A percentile compares a stretch with the other conserved stretches of the same genome.
These are phyloP conservation scores for Ichneumon xanthorius DNA, from an alignment of 2,888 invertebrate species.

Conservation along the genomic window DNA sequence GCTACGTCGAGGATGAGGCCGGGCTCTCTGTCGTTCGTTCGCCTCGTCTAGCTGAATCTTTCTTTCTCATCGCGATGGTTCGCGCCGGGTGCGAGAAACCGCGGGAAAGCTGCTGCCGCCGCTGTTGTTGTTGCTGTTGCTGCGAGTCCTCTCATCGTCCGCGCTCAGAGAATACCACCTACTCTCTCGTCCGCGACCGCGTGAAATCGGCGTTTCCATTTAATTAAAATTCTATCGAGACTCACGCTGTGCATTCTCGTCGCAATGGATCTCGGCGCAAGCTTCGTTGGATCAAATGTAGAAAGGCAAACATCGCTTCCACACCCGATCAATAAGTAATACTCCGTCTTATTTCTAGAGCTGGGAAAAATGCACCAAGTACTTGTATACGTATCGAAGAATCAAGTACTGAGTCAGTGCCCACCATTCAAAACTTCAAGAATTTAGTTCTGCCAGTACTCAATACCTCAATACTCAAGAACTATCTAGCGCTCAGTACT, in stretches of 20 bases:
- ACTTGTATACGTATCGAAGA: too few relatives aligned
- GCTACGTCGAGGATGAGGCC: slow-evolving; percentile 26
- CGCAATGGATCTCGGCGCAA: neutral
- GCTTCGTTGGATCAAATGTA: neutral
- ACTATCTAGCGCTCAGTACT: too few relatives aligned
- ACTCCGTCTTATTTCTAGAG: neutral
- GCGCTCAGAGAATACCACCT: slow-evolving; percentile 35
- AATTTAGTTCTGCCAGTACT: too few relatives aligned
- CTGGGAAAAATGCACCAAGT: too few relatives aligned
- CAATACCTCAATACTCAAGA: too few relatives aligned
- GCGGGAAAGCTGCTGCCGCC: slow-evolving; percentile 53
- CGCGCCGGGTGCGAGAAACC: slow-evolving; percentile 47
- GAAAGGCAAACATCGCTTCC: neutral
- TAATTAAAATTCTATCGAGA: slow-evolving; percentile 57
- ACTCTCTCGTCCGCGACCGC: slow-evolving; percentile 33
- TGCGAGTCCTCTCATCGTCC: slow-evolving; percentile 19
- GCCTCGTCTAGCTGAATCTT: slow-evolving; percentile 39
- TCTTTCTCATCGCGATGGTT: slow-evolving; percentile 40
- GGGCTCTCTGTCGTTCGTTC: slow-evolving; percentile 28
- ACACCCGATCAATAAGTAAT: neutral
- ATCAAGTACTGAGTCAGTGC: too few relatives aligned
- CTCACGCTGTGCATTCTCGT: slow-evolving; percentile 13
- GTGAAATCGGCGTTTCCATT: slow-evolving; percentile 57
- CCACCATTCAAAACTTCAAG: too few relatives aligned
- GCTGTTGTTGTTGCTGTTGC: slow-evolving; percentile 12